phyloP scores from a whole-genome alignment of 2,113 vertebrate genomes.

The Empidonax traillii region DNA sequence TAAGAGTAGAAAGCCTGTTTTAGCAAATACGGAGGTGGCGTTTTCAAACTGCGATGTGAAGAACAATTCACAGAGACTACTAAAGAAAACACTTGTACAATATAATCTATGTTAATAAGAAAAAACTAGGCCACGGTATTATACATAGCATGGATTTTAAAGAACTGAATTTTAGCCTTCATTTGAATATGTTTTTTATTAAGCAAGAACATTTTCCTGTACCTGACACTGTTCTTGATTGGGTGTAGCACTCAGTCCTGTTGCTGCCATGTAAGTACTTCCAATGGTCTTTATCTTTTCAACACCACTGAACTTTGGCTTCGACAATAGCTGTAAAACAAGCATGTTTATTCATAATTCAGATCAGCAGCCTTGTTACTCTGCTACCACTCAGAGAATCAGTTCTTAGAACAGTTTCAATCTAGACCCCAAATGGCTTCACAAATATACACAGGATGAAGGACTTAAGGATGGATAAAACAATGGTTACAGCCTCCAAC shows the following conservation, averaged over 20 bases:
- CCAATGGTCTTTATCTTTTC: constrained; percentile 99
- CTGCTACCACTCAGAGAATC: background rate
- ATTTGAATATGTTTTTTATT: background rate
- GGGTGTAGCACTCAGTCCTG: constrained; percentile 88
- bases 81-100: background rate
- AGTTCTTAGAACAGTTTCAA: background rate
- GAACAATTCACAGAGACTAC: background rate
- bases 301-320: constrained; percentile 97
- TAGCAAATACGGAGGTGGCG: background rate
- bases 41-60: background rate
- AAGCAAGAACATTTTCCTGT: background rate
- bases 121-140: background rate
- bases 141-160: background rate
- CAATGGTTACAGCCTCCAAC: background rate
- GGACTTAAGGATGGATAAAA: background rate
- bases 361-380: background rate
- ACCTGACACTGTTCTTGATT: constrained; percentile 92
- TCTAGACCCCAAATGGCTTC: background rate
- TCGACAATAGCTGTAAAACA: constrained; percentile 86
- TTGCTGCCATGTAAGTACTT: constrained; percentile 98
- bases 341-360: background rate
- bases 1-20: background rate
- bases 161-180: background rate
- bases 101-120: background rate
- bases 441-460: background rate